Conservation (phyloP, 2,797 vertebrate species). For the Bryconaethiops microstoma region DNA sequence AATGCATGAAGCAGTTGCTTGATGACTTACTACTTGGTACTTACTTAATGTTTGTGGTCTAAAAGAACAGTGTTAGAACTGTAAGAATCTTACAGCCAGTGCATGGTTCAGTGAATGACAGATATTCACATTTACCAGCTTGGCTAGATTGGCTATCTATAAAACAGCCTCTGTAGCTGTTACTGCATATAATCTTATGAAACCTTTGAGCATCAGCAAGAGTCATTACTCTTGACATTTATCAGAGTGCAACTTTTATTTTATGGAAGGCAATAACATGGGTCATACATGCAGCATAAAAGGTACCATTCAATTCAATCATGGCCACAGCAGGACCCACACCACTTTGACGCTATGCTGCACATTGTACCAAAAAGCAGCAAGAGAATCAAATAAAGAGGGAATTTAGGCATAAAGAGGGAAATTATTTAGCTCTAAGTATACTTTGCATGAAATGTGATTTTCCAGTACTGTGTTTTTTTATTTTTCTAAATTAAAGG, state of each 20-base stretch:
- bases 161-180: background rate
- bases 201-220: background rate
- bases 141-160: background rate
- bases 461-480: background rate
- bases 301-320: background rate
- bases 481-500: background rate
- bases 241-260: background rate
- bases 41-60: background rate
- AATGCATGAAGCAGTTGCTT: background rate
- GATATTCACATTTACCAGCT: background rate
- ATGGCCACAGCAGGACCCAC: background rate
- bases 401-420: background rate
- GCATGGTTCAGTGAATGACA: background rate
- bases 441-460: background rate
- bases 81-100: background rate
- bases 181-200: background rate
- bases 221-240: background rate
- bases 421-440: background rate
- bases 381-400: background rate
- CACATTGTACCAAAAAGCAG: background rate
- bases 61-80: too few relatives aligned
- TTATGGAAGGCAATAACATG: background rate
- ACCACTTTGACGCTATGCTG: background rate
- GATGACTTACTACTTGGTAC: background rate
- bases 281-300: background rate